Percentiles rank a stretch among this genome's conserved stretches.
Evolutionary conservation across 2,888 invertebrate genomes (phyloP).

Genomic region (Eupeodes latifasciatus): DNA sequence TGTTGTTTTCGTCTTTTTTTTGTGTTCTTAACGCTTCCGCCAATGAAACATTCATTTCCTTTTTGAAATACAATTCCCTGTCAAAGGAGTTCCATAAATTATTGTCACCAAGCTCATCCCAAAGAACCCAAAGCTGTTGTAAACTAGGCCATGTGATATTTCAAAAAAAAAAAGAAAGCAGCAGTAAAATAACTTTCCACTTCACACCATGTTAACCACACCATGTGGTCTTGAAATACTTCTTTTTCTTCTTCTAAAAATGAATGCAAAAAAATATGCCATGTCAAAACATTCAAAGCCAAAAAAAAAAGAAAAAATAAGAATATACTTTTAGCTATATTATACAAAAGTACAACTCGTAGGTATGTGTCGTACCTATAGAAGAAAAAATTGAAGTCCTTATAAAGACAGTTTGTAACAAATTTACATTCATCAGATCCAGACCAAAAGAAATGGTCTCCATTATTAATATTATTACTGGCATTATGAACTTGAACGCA

Average conservation of each 20-base stretch:
- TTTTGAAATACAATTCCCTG: conserved; percentile 35
- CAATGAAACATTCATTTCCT: conserved; percentile 51
- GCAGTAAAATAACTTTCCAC: conserved; percentile 48
- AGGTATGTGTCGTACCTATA: neutral
- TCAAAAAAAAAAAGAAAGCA: conserved; percentile 8
- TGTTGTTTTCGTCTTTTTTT: neutral
- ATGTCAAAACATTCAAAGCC: conserved; percentile 43
- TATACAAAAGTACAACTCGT: neutral
- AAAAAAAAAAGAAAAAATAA: neutral
- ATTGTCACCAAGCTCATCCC: conserved; percentile 60
- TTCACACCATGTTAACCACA: conserved; percentile 60
- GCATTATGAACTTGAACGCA: conserved; percentile 71
- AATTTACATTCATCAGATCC: conserved; percentile 75
- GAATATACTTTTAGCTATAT: neutral
- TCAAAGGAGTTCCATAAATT: conserved; percentile 62
- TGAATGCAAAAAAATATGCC: neutral
- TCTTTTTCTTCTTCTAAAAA: neutral
- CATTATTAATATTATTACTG: conserved; percentile 75
- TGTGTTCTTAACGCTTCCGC: neutral
- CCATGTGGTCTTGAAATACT: conserved; percentile 61
- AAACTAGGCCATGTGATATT: conserved; percentile 60
- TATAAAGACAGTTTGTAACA: conserved; percentile 71
- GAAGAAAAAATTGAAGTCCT: conserved; percentile 42
- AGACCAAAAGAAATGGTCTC: conserved; percentile 62
- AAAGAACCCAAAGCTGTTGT: conserved; percentile 3